Percentiles rank a stretch among this genome's conserved stretches.
Evolutionary conservation across 2,888 invertebrate genomes (phyloP).

Genomic region (Metopia argyrocephala): DNA sequence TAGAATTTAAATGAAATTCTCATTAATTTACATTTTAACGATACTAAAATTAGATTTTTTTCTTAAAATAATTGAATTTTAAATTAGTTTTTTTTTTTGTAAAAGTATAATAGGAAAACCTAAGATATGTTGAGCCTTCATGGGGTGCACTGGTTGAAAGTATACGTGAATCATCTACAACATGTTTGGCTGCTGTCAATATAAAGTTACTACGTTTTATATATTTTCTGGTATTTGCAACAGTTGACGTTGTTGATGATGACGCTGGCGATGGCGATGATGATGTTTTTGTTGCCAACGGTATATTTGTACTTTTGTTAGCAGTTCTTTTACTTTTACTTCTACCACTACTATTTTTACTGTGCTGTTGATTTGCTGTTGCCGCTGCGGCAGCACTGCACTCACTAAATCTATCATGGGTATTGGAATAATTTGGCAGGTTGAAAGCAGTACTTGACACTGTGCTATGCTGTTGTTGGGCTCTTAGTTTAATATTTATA

Average conservation of each 20-base stretch:
- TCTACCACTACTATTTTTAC: neutral
- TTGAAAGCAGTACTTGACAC: neutral
- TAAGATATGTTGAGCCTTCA: slow-evolving; percentile 64
- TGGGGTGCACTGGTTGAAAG: slow-evolving; percentile 70
- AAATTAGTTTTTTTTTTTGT: slow-evolving; percentile 29
- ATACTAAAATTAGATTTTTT: neutral
- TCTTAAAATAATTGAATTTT: slow-evolving; percentile 18
- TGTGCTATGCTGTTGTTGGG: slow-evolving; percentile 22
- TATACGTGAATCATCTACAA: slow-evolving; percentile 56
- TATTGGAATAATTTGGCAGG: slow-evolving; percentile 53
- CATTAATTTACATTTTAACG: neutral
- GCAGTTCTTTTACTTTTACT: slow-evolving; percentile 32
- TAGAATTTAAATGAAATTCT: neutral
- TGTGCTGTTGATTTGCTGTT: slow-evolving; percentile 15
- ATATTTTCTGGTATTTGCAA: slow-evolving; percentile 59
- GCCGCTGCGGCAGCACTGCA: slow-evolving; percentile 63
- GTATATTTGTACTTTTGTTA: slow-evolving; percentile 37
- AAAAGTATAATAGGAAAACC: slow-evolving; percentile 39
- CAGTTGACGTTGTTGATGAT: slow-evolving; percentile 43
- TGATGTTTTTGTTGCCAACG: slow-evolving; percentile 30
- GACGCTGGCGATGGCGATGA: no score
- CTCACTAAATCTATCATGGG: slow-evolving; percentile 63
- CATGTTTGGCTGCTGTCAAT: slow-evolving; percentile 55
- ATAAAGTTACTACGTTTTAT: slow-evolving; percentile 55
- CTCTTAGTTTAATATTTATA: slow-evolving; percentile 67